Conservation (phyloP, 2,888 invertebrate species). For the Ceratothoa steindachneri region DNA sequence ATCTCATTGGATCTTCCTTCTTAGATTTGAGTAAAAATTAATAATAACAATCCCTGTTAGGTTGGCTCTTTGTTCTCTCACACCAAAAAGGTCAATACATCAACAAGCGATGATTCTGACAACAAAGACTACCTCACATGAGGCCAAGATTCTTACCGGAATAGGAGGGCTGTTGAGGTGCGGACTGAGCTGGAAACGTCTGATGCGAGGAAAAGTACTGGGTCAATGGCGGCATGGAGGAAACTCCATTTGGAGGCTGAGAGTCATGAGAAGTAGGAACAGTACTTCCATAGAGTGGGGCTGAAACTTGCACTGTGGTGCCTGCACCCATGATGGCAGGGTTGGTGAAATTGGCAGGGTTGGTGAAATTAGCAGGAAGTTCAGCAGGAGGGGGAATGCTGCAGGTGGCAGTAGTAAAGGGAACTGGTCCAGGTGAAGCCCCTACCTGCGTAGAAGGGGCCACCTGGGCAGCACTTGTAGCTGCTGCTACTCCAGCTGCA, state of each 20-base stretch:
- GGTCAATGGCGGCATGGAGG: constrained; percentile 12
- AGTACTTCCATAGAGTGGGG: neutral
- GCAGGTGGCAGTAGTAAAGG: constrained; percentile 17
- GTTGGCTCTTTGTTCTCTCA: no score
- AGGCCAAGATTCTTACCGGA: no score
- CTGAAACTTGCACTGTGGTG: neutral
- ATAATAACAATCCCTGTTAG: no score
- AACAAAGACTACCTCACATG: no score
- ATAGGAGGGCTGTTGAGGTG: neutral
- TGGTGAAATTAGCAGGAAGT: constrained; percentile 33
- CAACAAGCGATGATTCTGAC: no score
- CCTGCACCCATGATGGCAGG: neutral
- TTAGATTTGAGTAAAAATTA: no score
- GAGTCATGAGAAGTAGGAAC: neutral
- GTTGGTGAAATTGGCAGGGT: constrained; percentile 30
- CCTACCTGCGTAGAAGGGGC: constrained; percentile 15
- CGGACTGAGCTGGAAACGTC: constrained; percentile 10
- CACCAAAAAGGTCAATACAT: no score
- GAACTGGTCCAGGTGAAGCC: constrained; percentile 16
- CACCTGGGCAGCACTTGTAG: constrained; percentile 15
- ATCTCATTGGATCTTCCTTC: no score
- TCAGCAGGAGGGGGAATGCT: constrained; percentile 63
- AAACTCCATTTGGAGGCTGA: neutral
- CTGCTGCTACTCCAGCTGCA: constrained; percentile 11
- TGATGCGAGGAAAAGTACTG: neutral